Evolutionary conservation across 2,113 vertebrate species (phyloP), one percentile per base, ranked within the genome.

Genomic region (Numenius arquata): DNA sequence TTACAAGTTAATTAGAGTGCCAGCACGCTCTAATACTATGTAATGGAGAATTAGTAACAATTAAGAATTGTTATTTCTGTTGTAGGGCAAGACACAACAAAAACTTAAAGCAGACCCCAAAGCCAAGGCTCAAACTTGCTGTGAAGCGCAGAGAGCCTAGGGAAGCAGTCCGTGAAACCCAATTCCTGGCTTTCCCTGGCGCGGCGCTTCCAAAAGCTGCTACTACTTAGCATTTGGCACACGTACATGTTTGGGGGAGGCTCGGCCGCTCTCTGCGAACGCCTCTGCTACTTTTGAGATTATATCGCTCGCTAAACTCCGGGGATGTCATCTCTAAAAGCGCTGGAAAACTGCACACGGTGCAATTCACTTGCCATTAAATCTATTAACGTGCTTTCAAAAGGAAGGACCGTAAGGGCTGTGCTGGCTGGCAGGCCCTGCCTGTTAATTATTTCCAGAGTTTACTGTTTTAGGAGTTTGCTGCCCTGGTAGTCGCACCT

Each of bases 381-480:
- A 62, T 48, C 87, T 65, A 76, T 79, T 62, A 48, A 45, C 2
- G 32, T 40, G 36, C 32, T 88, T 65, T 82, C 48, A 26, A 58
- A 85, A 82, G 81, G 88, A 91, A 91, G 85, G 16, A 20, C 43
- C 2, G 0, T 52, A 76, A 72, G 0, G 29, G 43, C 91, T 53
- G 45, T 0, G 0, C 18, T 53, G 1, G 2, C 25, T 58, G 72
- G 71, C 78, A 61, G 68, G 38, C 5, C 8, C 58, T 65, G 85
- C 62, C 41, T 93, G 89, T 96, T 88, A 93, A 95, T 95, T 66
- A 96, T 95, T 96, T 95, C 81, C 92, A 93, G 88, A 88, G 72
- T 61, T 93, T 68, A 79, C 71, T 76, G 30, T 2, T 76, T 58
- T 17, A n/a, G 53, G 45, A 77, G 79, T 66, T 92, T 58, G 41